Percentiles rank a stretch among this genome's conserved stretches.
Evolutionary conservation across 2,113 vertebrate genomes (phyloP).

Genomic region (Mus spicilegus): DNA sequence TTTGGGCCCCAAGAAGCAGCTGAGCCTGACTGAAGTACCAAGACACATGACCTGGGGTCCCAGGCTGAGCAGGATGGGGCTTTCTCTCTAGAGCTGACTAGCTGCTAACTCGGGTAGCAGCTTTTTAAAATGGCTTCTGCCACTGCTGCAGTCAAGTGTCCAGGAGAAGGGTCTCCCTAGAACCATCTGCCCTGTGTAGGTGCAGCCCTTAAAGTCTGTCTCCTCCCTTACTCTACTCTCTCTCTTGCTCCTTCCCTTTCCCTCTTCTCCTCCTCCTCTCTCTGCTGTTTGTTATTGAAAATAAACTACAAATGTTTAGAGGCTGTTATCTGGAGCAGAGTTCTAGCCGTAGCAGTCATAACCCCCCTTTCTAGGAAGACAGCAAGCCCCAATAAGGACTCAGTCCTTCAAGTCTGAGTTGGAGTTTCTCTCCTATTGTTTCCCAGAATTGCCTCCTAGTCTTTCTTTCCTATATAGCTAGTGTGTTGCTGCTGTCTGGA

Average conservation of each 20-base stretch:
- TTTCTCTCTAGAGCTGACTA: neutral
- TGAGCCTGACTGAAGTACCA: neutral
- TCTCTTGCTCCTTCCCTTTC: neutral
- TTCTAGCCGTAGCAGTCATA: neutral
- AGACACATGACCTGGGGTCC: neutral
- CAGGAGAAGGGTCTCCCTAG: neutral
- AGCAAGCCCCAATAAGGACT: neutral
- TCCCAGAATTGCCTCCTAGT: neutral
- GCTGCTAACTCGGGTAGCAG: neutral
- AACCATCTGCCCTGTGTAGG: neutral
- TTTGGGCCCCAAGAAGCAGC: neutral
- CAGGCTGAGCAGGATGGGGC: neutral
- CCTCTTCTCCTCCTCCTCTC: no score
- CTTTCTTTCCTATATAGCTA: neutral
- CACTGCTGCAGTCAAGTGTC: neutral
- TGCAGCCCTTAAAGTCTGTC: neutral
- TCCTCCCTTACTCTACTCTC: neutral
- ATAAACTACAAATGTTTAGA: neutral
- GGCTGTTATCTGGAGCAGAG: neutral
- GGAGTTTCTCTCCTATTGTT: neutral
- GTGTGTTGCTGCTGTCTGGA: neutral
- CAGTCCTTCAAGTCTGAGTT: neutral
- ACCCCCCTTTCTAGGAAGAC: neutral
- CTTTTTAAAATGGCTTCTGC: neutral
- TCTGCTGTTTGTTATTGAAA: neutral